Conservation (phyloP, 2,888 invertebrate species). For the Aphodius granarius region DNA sequence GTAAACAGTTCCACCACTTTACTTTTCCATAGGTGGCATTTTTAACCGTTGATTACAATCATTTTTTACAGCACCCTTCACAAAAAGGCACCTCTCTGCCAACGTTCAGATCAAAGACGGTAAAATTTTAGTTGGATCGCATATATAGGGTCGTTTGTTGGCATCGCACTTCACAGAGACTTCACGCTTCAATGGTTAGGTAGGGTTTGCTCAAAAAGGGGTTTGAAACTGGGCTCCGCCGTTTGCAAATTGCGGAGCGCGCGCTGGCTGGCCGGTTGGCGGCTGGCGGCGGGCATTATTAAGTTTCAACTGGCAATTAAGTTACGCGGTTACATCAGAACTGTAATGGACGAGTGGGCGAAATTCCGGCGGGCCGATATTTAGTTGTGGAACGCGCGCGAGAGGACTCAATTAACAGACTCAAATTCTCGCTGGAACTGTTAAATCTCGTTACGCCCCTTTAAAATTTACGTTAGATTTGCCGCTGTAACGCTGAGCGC, state of each 20-base stretch:
- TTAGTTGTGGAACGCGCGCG: constrained; percentile 9
- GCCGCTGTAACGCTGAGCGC: neutral
- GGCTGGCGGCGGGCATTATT: neutral
- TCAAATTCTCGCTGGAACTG: constrained; percentile 3
- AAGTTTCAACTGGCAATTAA: constrained; percentile 13
- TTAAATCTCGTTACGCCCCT: constrained; percentile 5
- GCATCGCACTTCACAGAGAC: constrained; percentile 4
- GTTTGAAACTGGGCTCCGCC: neutral
- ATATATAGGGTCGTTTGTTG: neutral
- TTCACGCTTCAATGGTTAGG: neutral
- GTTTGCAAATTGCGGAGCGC: neutral
- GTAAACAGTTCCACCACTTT: no score
- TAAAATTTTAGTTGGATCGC: no score
- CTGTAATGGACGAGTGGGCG: constrained; percentile 8
- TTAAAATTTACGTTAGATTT: neutral
- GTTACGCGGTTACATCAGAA: constrained; percentile 8
- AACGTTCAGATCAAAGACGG: no score
- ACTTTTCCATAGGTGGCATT: no score
- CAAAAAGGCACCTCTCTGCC: no score
- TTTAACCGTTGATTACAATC: no score
- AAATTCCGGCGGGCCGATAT: constrained; percentile 1
- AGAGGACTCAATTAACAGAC: constrained; percentile 1
- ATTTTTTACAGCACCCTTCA: no score
- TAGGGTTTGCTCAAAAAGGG: neutral
- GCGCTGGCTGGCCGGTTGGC: neutral